phyloP scores from a whole-genome alignment of 2,888 invertebrate species.

The Abscondita cerata region DNA sequence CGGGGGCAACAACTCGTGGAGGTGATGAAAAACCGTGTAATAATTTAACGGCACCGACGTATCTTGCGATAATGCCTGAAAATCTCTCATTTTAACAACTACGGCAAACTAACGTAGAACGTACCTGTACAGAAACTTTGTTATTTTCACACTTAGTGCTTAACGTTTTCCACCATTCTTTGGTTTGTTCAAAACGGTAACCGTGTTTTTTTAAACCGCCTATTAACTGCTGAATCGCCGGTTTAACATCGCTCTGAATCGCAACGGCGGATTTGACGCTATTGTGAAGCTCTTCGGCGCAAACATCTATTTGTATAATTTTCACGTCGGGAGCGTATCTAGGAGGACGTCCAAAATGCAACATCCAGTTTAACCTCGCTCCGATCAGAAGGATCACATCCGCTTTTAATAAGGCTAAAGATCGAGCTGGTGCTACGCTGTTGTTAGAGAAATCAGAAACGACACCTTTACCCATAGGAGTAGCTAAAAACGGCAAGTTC shows the following conservation, averaged over 20 bases:
- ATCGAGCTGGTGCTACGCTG: conserved; percentile 84
- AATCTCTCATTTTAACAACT: conserved; percentile 9
- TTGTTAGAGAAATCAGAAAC: conserved; percentile 72
- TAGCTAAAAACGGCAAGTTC: conserved; percentile 88
- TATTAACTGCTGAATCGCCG: conserved; percentile 71
- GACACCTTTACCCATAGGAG: conserved; percentile 93
- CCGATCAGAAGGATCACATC: conserved; percentile 90
- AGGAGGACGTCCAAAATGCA: conserved; percentile 93
- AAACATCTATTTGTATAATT: conserved; percentile 90
- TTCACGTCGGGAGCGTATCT: conserved; percentile 83
- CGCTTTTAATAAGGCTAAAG: conserved; percentile 83
- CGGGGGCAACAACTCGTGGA: conserved; percentile 77
- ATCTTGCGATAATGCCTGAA: conserved; percentile 72
- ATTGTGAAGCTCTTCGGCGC: conserved; percentile 91
- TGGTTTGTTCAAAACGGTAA: conserved; percentile 64
- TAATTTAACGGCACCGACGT: conserved; percentile 86
- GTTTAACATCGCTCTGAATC: conserved; percentile 84
- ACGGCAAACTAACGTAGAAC: conserved; percentile 14
- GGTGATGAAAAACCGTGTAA: conserved; percentile 87
- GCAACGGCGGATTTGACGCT: conserved; percentile 81
- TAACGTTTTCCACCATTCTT: conserved; percentile 81
- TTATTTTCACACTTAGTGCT: conserved; percentile 76
- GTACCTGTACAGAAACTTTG: conserved; percentile 71
- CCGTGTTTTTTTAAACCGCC: conserved; percentile 65
- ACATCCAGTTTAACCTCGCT: conserved; percentile 96